Evolutionary conservation across 2,113 vertebrate genomes (phyloP).

Genomic region (Motacilla alba): DNA sequence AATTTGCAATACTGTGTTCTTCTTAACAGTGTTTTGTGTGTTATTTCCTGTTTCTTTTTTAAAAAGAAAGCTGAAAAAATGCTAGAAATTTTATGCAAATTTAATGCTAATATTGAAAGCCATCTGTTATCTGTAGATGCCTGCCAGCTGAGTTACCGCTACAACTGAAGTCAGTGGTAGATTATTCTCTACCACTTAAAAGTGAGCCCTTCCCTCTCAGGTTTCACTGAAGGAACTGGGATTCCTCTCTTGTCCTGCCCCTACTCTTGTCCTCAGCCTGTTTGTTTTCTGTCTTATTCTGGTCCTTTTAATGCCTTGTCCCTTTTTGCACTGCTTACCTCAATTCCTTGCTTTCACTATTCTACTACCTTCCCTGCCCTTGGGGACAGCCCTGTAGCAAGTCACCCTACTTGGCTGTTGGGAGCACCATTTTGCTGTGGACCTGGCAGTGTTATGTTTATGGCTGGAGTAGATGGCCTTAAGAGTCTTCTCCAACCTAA

Average conservation of each 20-base stretch:
- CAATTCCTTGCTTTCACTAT: not conserved
- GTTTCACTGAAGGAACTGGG: not conserved
- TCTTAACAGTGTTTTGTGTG: not conserved
- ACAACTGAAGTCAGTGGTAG: not conserved
- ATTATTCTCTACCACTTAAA: not conserved
- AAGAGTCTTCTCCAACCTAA: not conserved
- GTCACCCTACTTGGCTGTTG: not conserved
- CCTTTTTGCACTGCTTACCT: not conserved
- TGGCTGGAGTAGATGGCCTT: not conserved
- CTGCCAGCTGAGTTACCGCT: not conserved
- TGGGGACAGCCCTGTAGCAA: not conserved
- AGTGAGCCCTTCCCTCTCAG: not conserved
- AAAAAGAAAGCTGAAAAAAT: not conserved
- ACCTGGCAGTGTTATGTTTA: not conserved
- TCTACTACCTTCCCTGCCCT: rapidly evolving
- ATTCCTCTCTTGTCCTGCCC: not conserved
- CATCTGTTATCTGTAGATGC: not conserved
- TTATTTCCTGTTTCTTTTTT: not conserved
- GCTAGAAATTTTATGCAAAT: not conserved
- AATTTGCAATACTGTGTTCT: not conserved
- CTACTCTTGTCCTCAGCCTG: not conserved
- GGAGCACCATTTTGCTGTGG: not conserved
- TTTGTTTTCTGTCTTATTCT: not conserved
- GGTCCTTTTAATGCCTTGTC: not conserved
- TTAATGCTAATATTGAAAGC: not conserved